phyloP scores from a whole-genome alignment of 2,888 invertebrate species.

The Hyppa rectilinea region DNA sequence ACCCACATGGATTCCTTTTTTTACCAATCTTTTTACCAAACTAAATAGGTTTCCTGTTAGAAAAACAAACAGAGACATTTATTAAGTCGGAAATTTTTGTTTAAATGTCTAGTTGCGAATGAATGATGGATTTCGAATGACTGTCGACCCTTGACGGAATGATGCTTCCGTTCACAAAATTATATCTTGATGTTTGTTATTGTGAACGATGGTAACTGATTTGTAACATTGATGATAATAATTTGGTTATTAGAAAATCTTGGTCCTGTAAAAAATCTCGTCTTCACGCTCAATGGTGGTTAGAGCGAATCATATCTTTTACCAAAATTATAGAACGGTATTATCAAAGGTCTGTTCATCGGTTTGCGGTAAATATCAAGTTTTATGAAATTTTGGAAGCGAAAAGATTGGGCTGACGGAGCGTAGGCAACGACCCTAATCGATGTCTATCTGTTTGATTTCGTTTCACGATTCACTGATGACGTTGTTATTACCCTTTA shows the following conservation, averaged over 20 bases:
- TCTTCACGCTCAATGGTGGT: neutral
- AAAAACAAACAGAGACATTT: conserved; percentile 89
- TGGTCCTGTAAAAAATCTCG: conserved; percentile 20
- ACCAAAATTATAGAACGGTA: conserved; percentile 53
- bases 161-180: conserved; percentile 80
- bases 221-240: conserved; percentile 60
- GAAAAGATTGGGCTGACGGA: conserved; percentile 83
- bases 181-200: conserved; percentile 60
- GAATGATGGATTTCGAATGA: conserved; percentile 89
- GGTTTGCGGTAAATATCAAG: conserved; percentile 83
- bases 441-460: conserved; percentile 79
- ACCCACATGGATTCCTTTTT: conserved; percentile 85
- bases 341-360: conserved; percentile 80
- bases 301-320: conserved; percentile 45
- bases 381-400: conserved; percentile 79
- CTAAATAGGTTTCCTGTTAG: conserved; percentile 89
- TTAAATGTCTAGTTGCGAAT: conserved; percentile 85
- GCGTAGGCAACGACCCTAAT: conserved; percentile 86
- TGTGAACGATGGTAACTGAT: conserved; percentile 37
- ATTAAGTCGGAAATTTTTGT: conserved; percentile 86
- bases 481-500: conserved; percentile 70
- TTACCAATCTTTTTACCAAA: conserved; percentile 84
- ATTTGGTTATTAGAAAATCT: conserved; percentile 58
- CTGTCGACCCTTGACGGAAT: conserved; percentile 80
- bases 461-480: conserved; percentile 81